Evolutionary conservation across 2,113 vertebrate genomes (phyloP).

Genomic region (Chamaetylas fuelleborni): DNA sequence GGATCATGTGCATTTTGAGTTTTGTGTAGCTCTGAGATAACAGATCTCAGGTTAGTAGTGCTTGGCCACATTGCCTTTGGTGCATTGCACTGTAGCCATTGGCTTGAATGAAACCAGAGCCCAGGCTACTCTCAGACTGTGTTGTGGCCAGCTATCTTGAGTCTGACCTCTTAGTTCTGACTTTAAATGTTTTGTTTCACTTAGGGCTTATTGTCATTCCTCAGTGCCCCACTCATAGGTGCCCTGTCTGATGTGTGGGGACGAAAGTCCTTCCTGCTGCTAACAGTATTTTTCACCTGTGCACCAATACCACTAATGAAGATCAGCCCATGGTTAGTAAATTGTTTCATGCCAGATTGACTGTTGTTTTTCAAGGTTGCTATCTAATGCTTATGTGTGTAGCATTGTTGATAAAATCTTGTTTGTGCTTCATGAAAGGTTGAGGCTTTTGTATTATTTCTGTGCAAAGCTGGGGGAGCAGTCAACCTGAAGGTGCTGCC

Average conservation of each 20-base stretch:
- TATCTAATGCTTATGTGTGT: neutral
- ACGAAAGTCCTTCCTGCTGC: constrained; percentile 87
- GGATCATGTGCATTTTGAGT: neutral
- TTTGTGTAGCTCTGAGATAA: neutral
- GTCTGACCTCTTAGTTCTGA: neutral
- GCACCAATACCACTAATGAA: constrained; percentile 89
- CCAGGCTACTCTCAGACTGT: fast-evolving
- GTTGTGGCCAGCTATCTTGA: fast-evolving
- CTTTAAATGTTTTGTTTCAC: neutral
- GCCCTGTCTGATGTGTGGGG: constrained; percentile 90
- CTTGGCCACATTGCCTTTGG: neutral
- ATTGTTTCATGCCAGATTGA: neutral
- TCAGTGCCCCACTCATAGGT: constrained; percentile 88
- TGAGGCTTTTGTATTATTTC: neutral
- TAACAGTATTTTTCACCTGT: constrained; percentile 90
- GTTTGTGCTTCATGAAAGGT: neutral
- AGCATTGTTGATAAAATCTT: neutral
- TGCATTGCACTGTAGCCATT: neutral
- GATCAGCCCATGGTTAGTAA: constrained; percentile 86
- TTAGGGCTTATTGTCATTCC: constrained; percentile 85
- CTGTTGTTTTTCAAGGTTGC: neutral
- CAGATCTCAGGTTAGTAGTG: neutral
- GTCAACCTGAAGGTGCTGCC: neutral
- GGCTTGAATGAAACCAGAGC: neutral
- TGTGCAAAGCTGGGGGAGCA: neutral